Conservation (phyloP, 35 echinoderm and acorn worm genomes). For the Stichopus chloronotus region DNA sequence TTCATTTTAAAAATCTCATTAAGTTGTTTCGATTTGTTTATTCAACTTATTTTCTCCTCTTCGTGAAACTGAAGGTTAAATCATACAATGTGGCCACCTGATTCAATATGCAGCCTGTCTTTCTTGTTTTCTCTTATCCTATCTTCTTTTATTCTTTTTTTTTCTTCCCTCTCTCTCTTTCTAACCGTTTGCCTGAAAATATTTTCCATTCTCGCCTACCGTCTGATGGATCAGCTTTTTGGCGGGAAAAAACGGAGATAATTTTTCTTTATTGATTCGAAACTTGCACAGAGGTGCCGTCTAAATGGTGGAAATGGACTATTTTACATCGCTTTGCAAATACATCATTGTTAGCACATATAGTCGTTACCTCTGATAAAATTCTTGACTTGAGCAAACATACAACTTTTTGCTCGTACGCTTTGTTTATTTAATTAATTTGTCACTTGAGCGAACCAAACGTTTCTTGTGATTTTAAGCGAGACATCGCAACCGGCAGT, state of each 20-base stretch:
- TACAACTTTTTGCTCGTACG: background rate
- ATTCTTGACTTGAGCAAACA: constrained; percentile 45
- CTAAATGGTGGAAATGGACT: constrained; percentile 50
- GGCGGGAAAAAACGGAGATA: constrained; percentile 37
- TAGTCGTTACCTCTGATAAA: constrained; percentile 40
- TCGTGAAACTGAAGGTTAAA: constrained; percentile 50
- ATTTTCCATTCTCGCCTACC: constrained; percentile 2
- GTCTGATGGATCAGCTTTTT: constrained; percentile 54
- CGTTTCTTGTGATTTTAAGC: background rate
- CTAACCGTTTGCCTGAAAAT: background rate
- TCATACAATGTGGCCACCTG: constrained; percentile 41
- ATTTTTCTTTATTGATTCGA: constrained; percentile 49
- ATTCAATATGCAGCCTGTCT: constrained; percentile 31
- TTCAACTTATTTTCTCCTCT: constrained; percentile 41
- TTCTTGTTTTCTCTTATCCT: background rate
- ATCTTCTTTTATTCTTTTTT: background rate
- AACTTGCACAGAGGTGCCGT: constrained; percentile 51
- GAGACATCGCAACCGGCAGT: constrained; percentile 8
- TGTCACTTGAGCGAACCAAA: constrained; percentile 38
- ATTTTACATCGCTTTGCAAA: constrained; percentile 44
- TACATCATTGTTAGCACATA: constrained; percentile 44
- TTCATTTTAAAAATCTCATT: constrained; percentile 54
- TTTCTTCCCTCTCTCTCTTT: too few relatives aligned
- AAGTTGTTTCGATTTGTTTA: constrained; percentile 52
- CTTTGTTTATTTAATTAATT: constrained; percentile 57